Evolutionary conservation across 2,888 invertebrate genomes (phyloP).

Genomic region (Diogma glabrata): DNA sequence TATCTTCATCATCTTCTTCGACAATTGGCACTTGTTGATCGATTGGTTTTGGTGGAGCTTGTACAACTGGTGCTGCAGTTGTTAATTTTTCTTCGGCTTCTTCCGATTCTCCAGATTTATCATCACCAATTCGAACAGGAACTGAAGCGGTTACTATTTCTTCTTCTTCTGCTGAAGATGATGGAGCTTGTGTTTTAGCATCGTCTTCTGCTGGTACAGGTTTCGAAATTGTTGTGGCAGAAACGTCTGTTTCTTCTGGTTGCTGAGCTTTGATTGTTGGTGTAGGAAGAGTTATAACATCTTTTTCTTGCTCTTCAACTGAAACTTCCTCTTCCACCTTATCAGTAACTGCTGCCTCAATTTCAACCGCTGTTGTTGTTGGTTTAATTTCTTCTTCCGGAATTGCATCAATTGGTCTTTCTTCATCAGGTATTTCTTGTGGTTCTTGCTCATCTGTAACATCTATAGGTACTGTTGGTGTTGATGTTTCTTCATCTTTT

Average conservation of each 20-base stretch:
- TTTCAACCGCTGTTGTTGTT: constrained; percentile 12
- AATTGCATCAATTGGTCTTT: constrained; percentile 10
- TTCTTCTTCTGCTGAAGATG: constrained; percentile 12
- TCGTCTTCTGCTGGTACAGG: constrained; percentile 10
- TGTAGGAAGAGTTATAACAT: too few species aligned
- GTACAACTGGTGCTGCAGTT: constrained; percentile 6
- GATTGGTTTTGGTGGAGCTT: constrained; percentile 31
- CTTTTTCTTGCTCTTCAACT: too few species aligned
- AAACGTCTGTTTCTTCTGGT: constrained; percentile 13
- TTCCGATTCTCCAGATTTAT: constrained; percentile 4
- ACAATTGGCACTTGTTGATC: constrained; percentile 11
- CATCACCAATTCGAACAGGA: too few species aligned
- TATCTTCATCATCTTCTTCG: neutral
- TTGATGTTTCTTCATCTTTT: neutral
- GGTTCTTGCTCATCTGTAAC: neutral
- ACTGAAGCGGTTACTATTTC: constrained; percentile 12
- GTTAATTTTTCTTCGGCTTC: constrained; percentile 8
- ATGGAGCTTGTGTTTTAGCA: constrained; percentile 11
- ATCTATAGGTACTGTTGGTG: neutral
- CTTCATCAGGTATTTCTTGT: constrained; percentile 4
- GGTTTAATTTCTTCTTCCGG: constrained; percentile 11
- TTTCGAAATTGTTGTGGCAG: constrained; percentile 11
- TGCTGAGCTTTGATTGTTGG: constrained; percentile 15
- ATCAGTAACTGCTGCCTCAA: neutral
- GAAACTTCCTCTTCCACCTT: constrained; percentile 4